Evolutionary conservation across 1,140 invertebrate genomes (phyloP).

Genomic region (Ladona fulva): DNA sequence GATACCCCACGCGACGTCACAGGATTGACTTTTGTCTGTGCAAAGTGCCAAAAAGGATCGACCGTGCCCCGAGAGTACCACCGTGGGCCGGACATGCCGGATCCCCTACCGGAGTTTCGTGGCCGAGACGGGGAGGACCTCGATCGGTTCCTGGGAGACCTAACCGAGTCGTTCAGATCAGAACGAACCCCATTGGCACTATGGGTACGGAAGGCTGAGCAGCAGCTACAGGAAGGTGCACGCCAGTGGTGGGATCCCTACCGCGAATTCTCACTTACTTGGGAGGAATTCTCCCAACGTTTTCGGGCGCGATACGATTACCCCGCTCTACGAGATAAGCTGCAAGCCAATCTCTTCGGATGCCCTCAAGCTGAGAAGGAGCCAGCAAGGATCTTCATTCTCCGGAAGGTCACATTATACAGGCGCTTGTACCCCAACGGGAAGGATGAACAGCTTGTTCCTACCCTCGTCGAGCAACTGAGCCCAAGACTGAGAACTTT

Average conservation of each 20-base stretch:
- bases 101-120: neutral
- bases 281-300: neutral
- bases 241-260: too few species aligned
- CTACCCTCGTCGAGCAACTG: too few species aligned
- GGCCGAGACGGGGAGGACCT: neutral
- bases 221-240: too few species aligned
- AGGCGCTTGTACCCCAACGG: too few species aligned
- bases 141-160: neutral
- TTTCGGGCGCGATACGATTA: neutral
- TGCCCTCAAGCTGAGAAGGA: conserved; percentile 22
- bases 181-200: too few species aligned
- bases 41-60: too few species aligned
- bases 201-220: too few species aligned
- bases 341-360: conserved; percentile 21
- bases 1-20: too few species aligned
- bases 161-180: neutral
- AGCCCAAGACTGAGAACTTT: conserved; percentile 22
- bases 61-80: neutral
- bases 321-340: neutral
- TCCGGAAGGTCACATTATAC: too few species aligned
- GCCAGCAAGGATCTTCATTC: conserved; percentile 13
- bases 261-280: too few species aligned
- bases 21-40: too few species aligned
- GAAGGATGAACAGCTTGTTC: too few species aligned
- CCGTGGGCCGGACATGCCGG: neutral